Percentiles rank a stretch among this genome's conserved stretches.
These are phyloP conservation scores for Rhipidura dahli DNA, from an alignment of 2,113 vertebrate species.

Conservation along the genomic window DNA sequence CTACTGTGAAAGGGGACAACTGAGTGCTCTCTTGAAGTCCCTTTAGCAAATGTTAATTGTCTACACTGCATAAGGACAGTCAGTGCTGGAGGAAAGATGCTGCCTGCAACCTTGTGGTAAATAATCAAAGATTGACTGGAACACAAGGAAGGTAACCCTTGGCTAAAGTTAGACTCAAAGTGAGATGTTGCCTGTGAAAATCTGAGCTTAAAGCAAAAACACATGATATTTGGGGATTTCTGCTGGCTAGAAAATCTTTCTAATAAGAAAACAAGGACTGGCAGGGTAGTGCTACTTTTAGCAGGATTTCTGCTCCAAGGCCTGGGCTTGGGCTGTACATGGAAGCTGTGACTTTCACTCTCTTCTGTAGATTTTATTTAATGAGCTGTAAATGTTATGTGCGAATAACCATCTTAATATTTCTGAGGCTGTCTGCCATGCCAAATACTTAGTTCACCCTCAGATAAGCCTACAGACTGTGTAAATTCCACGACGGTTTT, in stretches of 20 bases:
- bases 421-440: not conserved
- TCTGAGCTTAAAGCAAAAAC: conserved; percentile 4
- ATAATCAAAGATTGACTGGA: not conserved
- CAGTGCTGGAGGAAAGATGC: not conserved
- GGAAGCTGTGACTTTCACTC: conserved; percentile 31
- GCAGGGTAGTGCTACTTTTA: conserved; percentile 39
- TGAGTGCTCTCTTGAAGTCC: not conserved
- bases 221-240: not conserved
- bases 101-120: not conserved
- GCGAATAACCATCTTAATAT: not conserved
- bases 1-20: not conserved
- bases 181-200: conserved; percentile 9
- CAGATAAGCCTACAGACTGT: not conserved
- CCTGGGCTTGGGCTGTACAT: not conserved
- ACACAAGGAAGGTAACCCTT: not conserved
- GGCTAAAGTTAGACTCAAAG: conserved; percentile 33
- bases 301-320: conserved; percentile 3
- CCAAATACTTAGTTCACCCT: not conserved
- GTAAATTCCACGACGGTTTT: not conserved
- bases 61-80: not conserved
- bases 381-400: conserved; percentile 10
- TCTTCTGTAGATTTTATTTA: conserved; percentile 5
- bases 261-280: conserved; percentile 11
- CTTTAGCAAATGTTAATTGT: conserved; percentile 35
- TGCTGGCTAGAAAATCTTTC: conserved; percentile 15